These are phyloP conservation scores for Luscinia megarhynchos DNA, from an alignment of 2,797 vertebrate species.

Conservation along the genomic window DNA sequence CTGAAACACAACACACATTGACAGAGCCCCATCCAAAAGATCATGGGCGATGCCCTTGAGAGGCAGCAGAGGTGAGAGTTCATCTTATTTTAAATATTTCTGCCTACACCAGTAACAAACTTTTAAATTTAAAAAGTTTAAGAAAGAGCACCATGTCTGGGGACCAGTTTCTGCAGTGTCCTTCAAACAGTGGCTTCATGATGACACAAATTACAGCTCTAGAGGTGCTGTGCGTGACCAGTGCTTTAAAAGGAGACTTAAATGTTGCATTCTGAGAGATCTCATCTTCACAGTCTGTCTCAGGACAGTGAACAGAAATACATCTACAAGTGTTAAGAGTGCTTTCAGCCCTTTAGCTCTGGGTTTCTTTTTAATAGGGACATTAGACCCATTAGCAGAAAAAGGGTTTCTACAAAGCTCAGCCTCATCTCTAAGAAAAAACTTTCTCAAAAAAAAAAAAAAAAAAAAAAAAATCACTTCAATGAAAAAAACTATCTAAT, in stretches of 20 bases:
- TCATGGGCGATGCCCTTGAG: fast-evolving
- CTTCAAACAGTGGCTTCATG: background rate
- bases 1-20: background rate
- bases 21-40: background rate
- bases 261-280: background rate
- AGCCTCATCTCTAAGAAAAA: background rate
- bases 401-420: background rate
- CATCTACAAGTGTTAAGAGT: background rate
- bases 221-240: background rate
- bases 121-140: background rate
- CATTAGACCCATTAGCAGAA: background rate
- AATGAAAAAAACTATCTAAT: background rate
- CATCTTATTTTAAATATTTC: background rate
- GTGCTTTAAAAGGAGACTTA: background rate
- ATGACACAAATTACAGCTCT: background rate
- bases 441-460: background rate
- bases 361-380: background rate
- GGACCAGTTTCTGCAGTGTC: background rate
- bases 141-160: fast-evolving
- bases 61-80: background rate
- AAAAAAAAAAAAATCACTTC: background rate
- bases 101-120: background rate
- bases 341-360: background rate
- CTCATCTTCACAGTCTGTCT: background rate
- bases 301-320: background rate